phyloP scores from a whole-genome alignment of 2,888 invertebrate genomes.

The Halictus ligatus region DNA sequence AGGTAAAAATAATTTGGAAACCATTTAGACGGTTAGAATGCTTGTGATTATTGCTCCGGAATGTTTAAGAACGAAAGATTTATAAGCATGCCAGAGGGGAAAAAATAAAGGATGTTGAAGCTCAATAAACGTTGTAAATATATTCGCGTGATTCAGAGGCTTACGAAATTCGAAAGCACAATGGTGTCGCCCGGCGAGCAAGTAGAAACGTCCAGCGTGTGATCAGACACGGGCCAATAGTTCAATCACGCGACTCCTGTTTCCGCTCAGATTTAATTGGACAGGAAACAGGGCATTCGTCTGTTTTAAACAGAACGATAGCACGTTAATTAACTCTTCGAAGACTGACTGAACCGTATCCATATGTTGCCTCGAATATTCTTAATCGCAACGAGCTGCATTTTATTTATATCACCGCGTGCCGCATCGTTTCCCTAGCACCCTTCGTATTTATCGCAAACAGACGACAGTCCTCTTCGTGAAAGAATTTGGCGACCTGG shows the following conservation, averaged over 20 bases:
- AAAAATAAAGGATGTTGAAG: too few species aligned
- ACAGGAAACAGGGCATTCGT: neutral
- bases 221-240: constrained; percentile 8
- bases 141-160: neutral
- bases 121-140: neutral
- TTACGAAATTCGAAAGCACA: neutral
- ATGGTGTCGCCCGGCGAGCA: neutral
- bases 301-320: neutral
- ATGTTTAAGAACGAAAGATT: too few species aligned
- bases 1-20: too few species aligned
- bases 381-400: neutral
- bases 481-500: neutral
- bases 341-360: neutral
- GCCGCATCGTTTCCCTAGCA: neutral
- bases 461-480: neutral
- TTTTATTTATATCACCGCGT: neutral
- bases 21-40: too few species aligned
- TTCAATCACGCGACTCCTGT: neutral
- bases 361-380: neutral
- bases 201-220: neutral
- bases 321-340: neutral
- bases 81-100: too few species aligned
- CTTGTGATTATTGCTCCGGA: too few species aligned
- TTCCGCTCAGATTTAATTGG: neutral
- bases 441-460: neutral